phyloP scores from a whole-genome alignment of 2,113 vertebrate genomes.

The Microtus pennsylvanicus region DNA sequence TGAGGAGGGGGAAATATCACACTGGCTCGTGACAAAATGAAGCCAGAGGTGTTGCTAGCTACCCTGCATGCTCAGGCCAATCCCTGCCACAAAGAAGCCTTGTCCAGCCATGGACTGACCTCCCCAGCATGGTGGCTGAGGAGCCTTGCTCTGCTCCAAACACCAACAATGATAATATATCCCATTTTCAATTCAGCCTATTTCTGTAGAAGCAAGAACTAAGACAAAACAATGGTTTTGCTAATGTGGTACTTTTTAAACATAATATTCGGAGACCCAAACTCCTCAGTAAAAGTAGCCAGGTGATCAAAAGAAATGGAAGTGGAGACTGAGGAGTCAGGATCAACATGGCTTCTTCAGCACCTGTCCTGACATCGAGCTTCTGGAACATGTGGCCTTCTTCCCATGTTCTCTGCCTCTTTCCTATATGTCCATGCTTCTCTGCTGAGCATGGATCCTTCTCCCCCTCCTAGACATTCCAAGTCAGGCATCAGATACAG shows the following conservation, averaged over 20 bases:
- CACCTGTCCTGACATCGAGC: background rate
- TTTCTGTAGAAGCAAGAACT: background rate
- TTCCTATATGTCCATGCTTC: accelerated
- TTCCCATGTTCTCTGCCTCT: background rate
- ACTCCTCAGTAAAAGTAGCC: background rate
- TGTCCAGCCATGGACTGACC: background rate
- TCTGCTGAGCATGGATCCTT: accelerated
- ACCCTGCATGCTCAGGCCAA: accelerated
- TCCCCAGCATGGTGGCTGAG: background rate
- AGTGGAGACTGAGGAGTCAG: background rate
- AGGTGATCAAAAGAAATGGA: background rate
- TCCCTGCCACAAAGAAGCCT: no score
- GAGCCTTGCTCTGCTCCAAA: background rate
- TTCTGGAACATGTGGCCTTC: accelerated
- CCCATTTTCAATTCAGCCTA: background rate
- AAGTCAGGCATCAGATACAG: background rate
- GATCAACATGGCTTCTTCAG: no score
- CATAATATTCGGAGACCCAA: background rate
- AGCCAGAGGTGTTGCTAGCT: background rate
- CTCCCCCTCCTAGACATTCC: no score
- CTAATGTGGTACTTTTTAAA: background rate
- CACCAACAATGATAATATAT: background rate
- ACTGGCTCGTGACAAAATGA: background rate
- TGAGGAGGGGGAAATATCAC: background rate
- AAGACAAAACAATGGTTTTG: background rate